Conservation (phyloP, 2,888 invertebrate genomes). For the Eledona agricola region DNA sequence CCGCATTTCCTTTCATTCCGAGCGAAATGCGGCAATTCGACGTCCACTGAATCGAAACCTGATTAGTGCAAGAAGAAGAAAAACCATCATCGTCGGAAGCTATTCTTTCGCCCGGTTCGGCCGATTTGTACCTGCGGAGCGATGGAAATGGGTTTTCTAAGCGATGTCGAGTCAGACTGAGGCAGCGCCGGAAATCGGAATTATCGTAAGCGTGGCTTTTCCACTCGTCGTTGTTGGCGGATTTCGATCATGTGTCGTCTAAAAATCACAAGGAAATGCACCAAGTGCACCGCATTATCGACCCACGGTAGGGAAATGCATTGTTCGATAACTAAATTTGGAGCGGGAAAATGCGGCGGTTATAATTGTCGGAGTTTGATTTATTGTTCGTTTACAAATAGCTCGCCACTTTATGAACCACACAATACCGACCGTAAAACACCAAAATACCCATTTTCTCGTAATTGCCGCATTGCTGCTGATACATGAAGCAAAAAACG, state of each 20-base stretch:
- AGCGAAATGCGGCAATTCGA: constrained; percentile 13
- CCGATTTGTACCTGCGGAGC: constrained; percentile 54
- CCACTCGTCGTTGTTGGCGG: constrained; percentile 1
- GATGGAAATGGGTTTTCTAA: constrained; percentile 51
- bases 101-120: constrained; percentile 52
- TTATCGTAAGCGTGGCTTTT: constrained; percentile 22
- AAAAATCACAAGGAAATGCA: constrained; percentile 14
- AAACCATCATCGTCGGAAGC: constrained; percentile 53
- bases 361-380: too few relatives aligned
- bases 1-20: constrained; percentile 3
- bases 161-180: constrained; percentile 53
- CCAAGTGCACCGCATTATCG: not conserved
- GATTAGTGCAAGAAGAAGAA: constrained; percentile 52
- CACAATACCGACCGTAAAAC: too few relatives aligned
- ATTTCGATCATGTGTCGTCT: constrained; percentile 37
- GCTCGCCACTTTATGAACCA: too few relatives aligned
- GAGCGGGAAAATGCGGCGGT: too few relatives aligned
- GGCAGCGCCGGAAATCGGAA: constrained; percentile 14
- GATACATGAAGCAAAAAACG: too few relatives aligned
- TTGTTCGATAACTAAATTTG: too few relatives aligned
- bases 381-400: too few relatives aligned
- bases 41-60: constrained; percentile 7
- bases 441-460: too few relatives aligned
- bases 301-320: too few relatives aligned
- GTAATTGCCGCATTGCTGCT: too few relatives aligned